Evolutionary conservation across 2,113 vertebrate genomes (phyloP), one percentile per base, ranked within the genome.

Genomic region (Rhipidura dahli): DNA sequence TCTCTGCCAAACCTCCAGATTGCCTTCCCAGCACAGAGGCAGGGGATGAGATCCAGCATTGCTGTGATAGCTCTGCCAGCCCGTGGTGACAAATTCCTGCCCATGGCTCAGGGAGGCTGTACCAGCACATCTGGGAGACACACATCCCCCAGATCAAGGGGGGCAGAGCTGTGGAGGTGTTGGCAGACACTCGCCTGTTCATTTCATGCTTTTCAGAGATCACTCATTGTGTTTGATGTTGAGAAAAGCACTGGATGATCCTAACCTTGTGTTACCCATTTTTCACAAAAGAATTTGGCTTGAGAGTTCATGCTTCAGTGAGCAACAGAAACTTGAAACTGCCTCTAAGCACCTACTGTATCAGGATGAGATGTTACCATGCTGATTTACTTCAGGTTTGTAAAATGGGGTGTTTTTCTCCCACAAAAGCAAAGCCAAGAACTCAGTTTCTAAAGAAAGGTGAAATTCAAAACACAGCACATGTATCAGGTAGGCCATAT

Each of bases 121-220:
- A 86, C 93, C 78, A 90, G 91, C 91, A 91, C 93, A 92, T 90
- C 93, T 89, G 87, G 89, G 69, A 71, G 31, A 57, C 47, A 57
- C 69, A 85, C 37, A 14, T 56, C 1, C 23, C 89, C 79, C 68
- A 50, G 69, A 63, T 65, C 51, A 1, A 0, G 1, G 20, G 77
- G 56, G 83, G 56, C 72, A 88, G 87, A 95, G 65, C 63, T 66
- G 19, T 6, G 44, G 65, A 57, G 73, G 31, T 42, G 65, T 49
- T 95, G 94, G 83, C 89, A 95, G 87, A 76, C 70, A 23, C 33
- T 86, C 2, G 4, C 44, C 57, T 93, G 84, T 56, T 94, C 77
- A 37, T 76, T 82, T 94, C 61, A 33, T 82, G 65, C 39, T 75
- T 87, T 83, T 83, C 64, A 92, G 83, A 89, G 42, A 90, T 90